Evolutionary conservation across 1,140 invertebrate genomes (phyloP).

Genomic region (Drosophila punjabiensis): DNA sequence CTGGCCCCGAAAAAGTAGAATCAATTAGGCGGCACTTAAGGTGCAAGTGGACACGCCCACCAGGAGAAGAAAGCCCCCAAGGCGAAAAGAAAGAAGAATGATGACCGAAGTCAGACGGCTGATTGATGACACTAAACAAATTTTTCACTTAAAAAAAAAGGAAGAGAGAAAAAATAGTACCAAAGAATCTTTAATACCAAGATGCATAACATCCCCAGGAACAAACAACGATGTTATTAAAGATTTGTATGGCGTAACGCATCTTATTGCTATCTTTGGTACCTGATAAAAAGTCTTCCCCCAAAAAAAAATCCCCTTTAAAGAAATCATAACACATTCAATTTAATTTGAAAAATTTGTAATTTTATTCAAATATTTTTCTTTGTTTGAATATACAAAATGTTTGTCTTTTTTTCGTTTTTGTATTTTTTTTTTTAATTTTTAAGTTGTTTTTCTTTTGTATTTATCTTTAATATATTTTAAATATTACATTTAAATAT

Average conservation of each 20-base stretch:
- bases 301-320: neutral
- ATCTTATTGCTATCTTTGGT: neutral
- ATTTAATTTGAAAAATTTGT: constrained; percentile 74
- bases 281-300: neutral
- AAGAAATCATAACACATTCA: neutral
- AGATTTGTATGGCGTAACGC: neutral
- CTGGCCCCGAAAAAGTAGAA: constrained; percentile 47
- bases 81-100: constrained; percentile 36
- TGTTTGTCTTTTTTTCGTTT: constrained; percentile 39
- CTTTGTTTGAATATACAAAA: constrained; percentile 73
- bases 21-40: constrained; percentile 80
- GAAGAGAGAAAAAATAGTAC: neutral
- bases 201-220: neutral
- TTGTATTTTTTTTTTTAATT: constrained; percentile 16
- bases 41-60: constrained; percentile 67
- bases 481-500: constrained; percentile 72
- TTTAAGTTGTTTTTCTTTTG: constrained; percentile 17
- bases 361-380: constrained; percentile 78
- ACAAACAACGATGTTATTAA: too few species aligned
- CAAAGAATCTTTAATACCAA: neutral
- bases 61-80: constrained; percentile 27
- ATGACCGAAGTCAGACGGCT: constrained; percentile 47
- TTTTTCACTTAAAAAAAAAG: constrained; percentile 15
- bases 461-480: constrained; percentile 54
- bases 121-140: constrained; percentile 74